Evolutionary conservation across 2,113 vertebrate species (phyloP).

Genomic region (Callocephalon fimbriatum): DNA sequence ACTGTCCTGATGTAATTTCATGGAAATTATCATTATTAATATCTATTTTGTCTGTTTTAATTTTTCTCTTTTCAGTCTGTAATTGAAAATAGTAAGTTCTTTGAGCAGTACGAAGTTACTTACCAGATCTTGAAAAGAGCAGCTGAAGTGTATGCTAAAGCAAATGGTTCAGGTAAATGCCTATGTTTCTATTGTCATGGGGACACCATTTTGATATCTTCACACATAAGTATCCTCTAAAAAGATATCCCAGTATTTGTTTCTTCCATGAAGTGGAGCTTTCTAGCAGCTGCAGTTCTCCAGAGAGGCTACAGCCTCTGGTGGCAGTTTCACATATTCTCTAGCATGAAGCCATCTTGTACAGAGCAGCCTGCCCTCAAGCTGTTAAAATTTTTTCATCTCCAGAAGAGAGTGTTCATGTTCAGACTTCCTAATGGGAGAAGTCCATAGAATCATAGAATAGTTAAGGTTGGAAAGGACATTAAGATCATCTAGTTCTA

Average conservation of each 20-base stretch:
- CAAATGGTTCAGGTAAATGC: slow-evolving; percentile 89
- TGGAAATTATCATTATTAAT: neutral
- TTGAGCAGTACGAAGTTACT: slow-evolving; percentile 94
- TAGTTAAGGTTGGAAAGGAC: neutral
- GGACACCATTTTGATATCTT: neutral
- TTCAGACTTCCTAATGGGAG: neutral
- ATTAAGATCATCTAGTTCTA: neutral
- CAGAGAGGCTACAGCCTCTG: neutral
- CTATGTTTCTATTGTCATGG: neutral
- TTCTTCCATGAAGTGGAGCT: neutral
- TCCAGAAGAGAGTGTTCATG: neutral
- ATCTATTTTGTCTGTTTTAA: neutral
- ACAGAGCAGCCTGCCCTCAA: neutral
- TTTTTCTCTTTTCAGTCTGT: slow-evolving; percentile 81
- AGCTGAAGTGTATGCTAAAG: slow-evolving; percentile 92
- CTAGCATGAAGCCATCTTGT: neutral
- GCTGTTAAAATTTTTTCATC: neutral
- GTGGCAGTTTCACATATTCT: neutral
- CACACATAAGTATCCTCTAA: neutral
- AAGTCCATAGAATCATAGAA: neutral
- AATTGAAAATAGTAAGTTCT: slow-evolving; percentile 94
- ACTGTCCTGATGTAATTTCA: neutral
- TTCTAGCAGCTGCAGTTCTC: neutral
- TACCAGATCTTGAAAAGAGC: slow-evolving; percentile 89
- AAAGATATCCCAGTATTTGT: neutral